A percentile compares a stretch with the other conserved stretches of the same genome.
Evolutionary conservation across 2,113 vertebrate species (phyloP).

Genomic region (Petaurus breviceps): DNA sequence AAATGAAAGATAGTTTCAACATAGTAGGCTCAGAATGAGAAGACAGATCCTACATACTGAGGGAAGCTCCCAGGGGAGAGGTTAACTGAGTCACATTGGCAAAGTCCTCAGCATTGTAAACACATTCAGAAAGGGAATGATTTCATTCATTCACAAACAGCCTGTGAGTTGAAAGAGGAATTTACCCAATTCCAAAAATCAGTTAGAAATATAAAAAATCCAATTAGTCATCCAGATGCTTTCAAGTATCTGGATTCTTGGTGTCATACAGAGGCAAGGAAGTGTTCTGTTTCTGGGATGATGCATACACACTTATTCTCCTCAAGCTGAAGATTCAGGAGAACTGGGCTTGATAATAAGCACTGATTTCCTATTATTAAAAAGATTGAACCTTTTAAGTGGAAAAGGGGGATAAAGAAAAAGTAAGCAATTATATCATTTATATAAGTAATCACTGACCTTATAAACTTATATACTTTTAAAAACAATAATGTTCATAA

Average conservation of each 20-base stretch:
- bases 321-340: not conserved
- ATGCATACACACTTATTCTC: not conserved
- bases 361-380: not conserved
- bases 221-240: not conserved
- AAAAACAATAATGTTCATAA: not conserved
- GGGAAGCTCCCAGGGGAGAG: not conserved
- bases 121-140: not conserved
- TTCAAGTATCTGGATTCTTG: not conserved
- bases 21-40: not conserved
- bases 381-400: not conserved
- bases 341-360: not conserved
- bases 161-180: not conserved
- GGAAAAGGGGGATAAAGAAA: constrained; percentile 13
- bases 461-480: not conserved
- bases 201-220: not conserved
- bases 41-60: not conserved
- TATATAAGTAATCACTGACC: not conserved
- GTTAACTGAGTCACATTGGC: not conserved
- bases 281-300: not conserved
- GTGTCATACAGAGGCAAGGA: not conserved
- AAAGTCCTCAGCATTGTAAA: not conserved
- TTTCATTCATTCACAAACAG: not conserved
- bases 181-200: not conserved
- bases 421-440: not conserved
- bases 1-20: not conserved